Evolutionary conservation across 2,797 vertebrate species (phyloP), one percentile per base, ranked within the genome.

Genomic region (Pangasius sanitwongsei): DNA sequence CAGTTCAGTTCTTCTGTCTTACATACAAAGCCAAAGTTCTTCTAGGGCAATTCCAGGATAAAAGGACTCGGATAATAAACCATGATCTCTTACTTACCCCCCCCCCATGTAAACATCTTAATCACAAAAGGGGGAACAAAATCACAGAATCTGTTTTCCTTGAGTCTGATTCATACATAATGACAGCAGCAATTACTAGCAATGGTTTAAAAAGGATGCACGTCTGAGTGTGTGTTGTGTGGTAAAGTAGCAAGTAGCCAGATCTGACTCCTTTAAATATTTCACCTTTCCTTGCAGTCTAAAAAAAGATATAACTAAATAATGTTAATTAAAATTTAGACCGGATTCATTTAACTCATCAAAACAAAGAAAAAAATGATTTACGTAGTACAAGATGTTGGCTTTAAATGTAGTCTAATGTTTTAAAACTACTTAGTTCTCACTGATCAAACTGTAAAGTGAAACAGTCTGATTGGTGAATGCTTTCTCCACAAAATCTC

Each of bases 1-100:
- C 59, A 88, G 85, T 83, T 74, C 59, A 88, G 85, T 83, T 74
- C 87, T 89, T 87, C 86, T 85, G 74, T 87, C 75, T 88, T 41
- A 69, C 61, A 89, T 87, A 92, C 87, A 91, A 91, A 89, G 87
- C 86, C 78, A 89, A 88, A 88, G 81, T 78, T 90, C 82, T 85
- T 89, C 53, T 80, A 85, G 82, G 81, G 83, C 81, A 89, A 90
- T 89, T 65, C 48, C 87, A 91, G 65, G 61, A 89, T 88, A 87
- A 87, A 87, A 44, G 59, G 80, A 87, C 57, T 63, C 11, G 0
- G 77, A 90, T 34, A 91, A 90, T 87, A 85, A 91, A 88, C 61
- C 89, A 91, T 81, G 74, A 90, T 88, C 83, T 34, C 83, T 81
- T 72, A 88, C 44, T 53, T 86, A 63, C 65, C 78, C 67, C 59